Percentiles rank a stretch among this genome's conserved stretches.
Conservation (phyloP, 2,113 vertebrate species). For the Tachuris rubrigastra region DNA sequence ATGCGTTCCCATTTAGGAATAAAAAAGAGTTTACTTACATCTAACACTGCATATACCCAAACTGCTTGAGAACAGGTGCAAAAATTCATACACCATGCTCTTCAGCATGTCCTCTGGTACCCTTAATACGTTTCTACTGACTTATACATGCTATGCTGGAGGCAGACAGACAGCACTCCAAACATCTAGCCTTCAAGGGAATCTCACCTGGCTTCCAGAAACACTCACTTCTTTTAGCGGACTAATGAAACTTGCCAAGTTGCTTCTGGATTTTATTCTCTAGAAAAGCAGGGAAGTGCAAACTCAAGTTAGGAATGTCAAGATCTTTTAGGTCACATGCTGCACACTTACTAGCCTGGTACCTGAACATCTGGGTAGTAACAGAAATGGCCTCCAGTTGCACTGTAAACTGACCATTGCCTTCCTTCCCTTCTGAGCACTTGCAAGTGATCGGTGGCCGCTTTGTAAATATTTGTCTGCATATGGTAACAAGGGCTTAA, state of each 20-base stretch:
- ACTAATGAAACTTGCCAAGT: background rate
- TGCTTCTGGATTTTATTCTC: background rate
- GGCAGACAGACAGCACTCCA: background rate
- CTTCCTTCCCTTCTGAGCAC: background rate
- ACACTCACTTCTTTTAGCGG: background rate
- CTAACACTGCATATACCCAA: background rate
- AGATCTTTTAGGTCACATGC: background rate
- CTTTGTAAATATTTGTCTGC: background rate
- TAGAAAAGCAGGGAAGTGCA: background rate
- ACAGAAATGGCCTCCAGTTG: accelerated
- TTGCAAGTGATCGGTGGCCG: background rate
- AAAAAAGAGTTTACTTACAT: background rate
- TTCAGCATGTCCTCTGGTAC: background rate
- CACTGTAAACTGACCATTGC: background rate
- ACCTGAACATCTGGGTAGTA: background rate
- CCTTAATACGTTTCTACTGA: background rate
- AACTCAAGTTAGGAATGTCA: background rate
- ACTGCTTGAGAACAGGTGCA: background rate
- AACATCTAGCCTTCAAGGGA: background rate
- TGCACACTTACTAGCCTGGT: background rate
- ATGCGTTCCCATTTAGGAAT: background rate
- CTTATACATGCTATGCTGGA: background rate
- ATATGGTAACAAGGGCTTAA: background rate
- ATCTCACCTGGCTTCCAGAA: background rate
- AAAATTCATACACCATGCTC: background rate